Evolutionary conservation across 2,113 vertebrate genomes (phyloP), one percentile per base, ranked within the genome.

Genomic region (Ochotona princeps): DNA sequence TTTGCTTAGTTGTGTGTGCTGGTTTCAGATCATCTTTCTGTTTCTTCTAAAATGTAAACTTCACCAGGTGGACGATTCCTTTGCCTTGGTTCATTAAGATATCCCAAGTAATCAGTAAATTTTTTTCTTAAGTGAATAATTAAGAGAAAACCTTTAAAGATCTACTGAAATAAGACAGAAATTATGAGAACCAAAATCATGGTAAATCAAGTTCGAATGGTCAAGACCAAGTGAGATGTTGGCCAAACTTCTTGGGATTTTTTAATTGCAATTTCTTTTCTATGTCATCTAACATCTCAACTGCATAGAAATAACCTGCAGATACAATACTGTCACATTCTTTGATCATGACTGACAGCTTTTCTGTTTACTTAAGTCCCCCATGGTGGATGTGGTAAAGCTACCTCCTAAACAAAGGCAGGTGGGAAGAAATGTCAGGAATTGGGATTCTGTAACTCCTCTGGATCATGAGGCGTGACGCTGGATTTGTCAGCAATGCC

Each of bases 71-170:
- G 44, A 69, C 82, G 4, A 66, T 51, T 63, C 90, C 44, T 35
- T 75, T 21, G 30, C 20, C 82, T 80, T 87, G 30, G n/a, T 61
- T 87, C n/a, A 80, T n/a, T 70, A 63, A 67, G 47, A 4, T 87
- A 63, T 84, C 73, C 75, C 2, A 28, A 49, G 30, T 30, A 51
- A 25, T 92, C 38, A 49, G 18, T 38, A 30, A 4, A 61, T 54
- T n/a, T 79, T 83, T 47, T 49, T 67, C 32, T 66, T 82, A 23
- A 79, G 69, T n/a, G 23, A 79, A 69, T 73, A 90, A 84, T 44
- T 89, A 2, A 70, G 44, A 13, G 7, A 87, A 91, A 72, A 32
- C 21, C 20, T 25, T 49, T 35, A 30, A 67, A 72, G 44, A 9
- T 47, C 57, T 60, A 23, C 32, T 82, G 30, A 25, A 61, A 11